Evolutionary conservation across 2,888 invertebrate species (phyloP).

Genomic region (Lepidochrysops patricia): DNA sequence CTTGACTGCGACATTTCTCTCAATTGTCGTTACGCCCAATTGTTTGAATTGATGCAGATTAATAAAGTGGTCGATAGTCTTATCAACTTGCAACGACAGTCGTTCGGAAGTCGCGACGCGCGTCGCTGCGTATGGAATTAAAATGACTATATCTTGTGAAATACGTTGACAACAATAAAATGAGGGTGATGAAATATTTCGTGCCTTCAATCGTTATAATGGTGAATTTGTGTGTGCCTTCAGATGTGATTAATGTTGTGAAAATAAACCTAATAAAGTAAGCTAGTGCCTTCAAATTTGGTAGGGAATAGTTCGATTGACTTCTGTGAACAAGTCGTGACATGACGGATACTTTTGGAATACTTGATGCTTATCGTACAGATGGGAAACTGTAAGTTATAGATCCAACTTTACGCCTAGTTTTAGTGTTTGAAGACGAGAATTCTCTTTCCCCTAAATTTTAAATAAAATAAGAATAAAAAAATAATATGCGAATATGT

Average conservation of each 20-base stretch:
- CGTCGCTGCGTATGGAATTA: conserved; percentile 10
- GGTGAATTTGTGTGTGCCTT: background rate
- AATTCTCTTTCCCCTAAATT: background rate
- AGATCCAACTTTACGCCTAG: too few relatives aligned
- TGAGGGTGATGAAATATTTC: too few relatives aligned
- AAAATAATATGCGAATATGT: background rate
- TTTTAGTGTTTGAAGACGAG: background rate
- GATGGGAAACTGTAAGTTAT: conserved; percentile 68
- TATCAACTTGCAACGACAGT: conserved; percentile 63
- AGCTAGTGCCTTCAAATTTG: conserved; percentile 18
- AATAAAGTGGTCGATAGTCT: conserved; percentile 62
- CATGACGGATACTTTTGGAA: conserved; percentile 48
- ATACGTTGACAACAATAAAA: background rate
- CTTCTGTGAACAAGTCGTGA: conserved; percentile 40
- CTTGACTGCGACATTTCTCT: conserved; percentile 19
- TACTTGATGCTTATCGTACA: conserved; percentile 50
- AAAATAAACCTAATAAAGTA: conserved; percentile 24
- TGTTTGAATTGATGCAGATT: conserved; percentile 59
- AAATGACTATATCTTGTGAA: background rate
- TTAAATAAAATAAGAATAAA: background rate
- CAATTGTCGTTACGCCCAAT: conserved; percentile 58
- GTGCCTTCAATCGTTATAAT: too few relatives aligned
- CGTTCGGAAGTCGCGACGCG: conserved; percentile 27
- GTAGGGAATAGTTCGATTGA: conserved; percentile 39
- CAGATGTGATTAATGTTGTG: conserved; percentile 8